These are phyloP conservation scores for Crotophaga sulcirostris DNA, from an alignment of 2,113 vertebrate species.

Conservation along the genomic window DNA sequence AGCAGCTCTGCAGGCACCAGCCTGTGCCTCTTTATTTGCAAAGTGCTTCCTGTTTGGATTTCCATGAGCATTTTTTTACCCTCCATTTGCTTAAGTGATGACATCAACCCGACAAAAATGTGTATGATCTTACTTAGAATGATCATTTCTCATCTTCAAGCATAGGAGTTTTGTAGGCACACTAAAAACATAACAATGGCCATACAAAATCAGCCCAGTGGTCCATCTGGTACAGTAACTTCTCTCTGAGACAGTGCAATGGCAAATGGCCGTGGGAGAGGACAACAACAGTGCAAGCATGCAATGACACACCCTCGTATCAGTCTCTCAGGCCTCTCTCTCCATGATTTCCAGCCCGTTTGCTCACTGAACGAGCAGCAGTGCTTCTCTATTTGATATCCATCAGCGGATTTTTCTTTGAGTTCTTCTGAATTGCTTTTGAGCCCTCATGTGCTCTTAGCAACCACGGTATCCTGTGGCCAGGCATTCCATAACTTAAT, in stretches of 20 bases:
- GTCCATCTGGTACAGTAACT: rapidly evolving
- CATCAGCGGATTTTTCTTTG: background rate
- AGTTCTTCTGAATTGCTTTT: slow-evolving; percentile 25
- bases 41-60: slow-evolving; percentile 58
- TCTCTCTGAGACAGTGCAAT: background rate
- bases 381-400: background rate
- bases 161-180: background rate
- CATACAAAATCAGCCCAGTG: background rate
- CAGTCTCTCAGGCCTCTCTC: background rate
- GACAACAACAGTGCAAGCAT: background rate
- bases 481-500: slow-evolving; percentile 35
- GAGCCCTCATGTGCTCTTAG: background rate
- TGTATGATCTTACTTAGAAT: background rate
- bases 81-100: slow-evolving; percentile 41
- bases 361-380: background rate
- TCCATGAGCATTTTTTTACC: slow-evolving; percentile 45
- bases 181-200: background rate
- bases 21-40: slow-evolving; percentile 36
- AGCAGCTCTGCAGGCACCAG: slow-evolving; percentile 30
- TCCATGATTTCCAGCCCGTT: background rate
- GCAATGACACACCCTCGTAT: background rate
- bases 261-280: background rate
- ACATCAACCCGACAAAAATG: slow-evolving; percentile 6
- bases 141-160: background rate
- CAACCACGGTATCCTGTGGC: slow-evolving; percentile 15